Percentiles rank a stretch among this genome's conserved stretches.
These are phyloP conservation scores for Saccostrea glomerata DNA, from an alignment of 1,140 invertebrate species.

Conservation along the genomic window DNA sequence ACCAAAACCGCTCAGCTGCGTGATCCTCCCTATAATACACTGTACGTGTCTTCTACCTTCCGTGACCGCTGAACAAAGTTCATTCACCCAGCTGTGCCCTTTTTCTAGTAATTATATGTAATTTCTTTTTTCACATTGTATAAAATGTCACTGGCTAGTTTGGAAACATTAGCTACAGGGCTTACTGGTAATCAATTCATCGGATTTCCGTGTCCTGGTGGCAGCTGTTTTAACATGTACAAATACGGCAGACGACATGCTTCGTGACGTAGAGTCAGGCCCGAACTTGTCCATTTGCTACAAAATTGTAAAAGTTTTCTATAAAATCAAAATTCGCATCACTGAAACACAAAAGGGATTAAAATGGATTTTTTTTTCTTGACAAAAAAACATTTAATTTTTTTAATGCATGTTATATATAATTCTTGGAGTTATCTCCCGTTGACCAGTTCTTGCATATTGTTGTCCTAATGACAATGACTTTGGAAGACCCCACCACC, in stretches of 20 bases:
- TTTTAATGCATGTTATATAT: no score
- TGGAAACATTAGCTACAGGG: not conserved
- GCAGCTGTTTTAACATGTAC: constrained; percentile 13
- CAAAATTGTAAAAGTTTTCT: no score
- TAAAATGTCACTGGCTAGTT: no score
- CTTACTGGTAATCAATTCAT: not conserved
- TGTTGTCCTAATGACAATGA: no score
- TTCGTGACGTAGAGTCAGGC: constrained; percentile 16
- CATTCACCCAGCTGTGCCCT: not conserved
- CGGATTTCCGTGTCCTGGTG: not conserved
- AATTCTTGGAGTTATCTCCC: no score
- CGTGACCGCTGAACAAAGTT: not conserved
- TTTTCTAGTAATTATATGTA: not conserved
- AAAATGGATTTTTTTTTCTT: no score
- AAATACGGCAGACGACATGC: not conserved
- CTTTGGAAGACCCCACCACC: no score
- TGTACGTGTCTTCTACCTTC: not conserved
- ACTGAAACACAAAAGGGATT: no score
- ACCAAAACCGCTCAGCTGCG: not conserved
- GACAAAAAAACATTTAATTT: no score
- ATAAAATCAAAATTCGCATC: no score
- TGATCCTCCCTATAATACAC: not conserved
- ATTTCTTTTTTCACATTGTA: not conserved
- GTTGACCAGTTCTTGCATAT: no score
- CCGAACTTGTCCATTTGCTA: not conserved